These are phyloP conservation scores for Heliconius hortense DNA, from an alignment of 2,888 invertebrate genomes.

Conservation along the genomic window DNA sequence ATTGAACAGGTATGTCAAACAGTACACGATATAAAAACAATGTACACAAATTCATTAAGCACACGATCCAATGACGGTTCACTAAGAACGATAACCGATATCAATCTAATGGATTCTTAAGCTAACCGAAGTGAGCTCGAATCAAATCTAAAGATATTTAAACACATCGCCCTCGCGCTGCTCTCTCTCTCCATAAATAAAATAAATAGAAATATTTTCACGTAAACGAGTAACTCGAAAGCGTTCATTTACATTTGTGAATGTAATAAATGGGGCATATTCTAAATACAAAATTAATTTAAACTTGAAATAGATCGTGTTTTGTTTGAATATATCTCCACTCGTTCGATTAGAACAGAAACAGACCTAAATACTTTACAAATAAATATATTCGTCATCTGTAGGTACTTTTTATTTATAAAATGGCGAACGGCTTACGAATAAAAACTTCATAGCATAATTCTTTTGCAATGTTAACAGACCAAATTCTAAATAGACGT, in stretches of 20 bases:
- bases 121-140: slow-evolving; percentile 69
- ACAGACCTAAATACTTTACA: slow-evolving; percentile 38
- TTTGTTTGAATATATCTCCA: slow-evolving; percentile 41
- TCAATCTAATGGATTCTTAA: slow-evolving; percentile 73
- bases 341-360: slow-evolving; percentile 40
- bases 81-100: slow-evolving; percentile 72
- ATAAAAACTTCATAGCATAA: slow-evolving; percentile 19
- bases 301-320: slow-evolving; percentile 45
- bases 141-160: slow-evolving; percentile 80
- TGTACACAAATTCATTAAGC: slow-evolving; percentile 57
- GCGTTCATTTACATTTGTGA: slow-evolving; percentile 79
- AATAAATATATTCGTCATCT: slow-evolving; percentile 35
- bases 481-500: slow-evolving; percentile 10
- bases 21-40: not conserved
- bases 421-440: slow-evolving; percentile 20
- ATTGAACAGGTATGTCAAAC: not conserved
- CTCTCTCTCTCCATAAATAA: slow-evolving; percentile 78
- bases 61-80: slow-evolving; percentile 54
- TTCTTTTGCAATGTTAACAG: slow-evolving; percentile 19
- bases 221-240: slow-evolving; percentile 78
- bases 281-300: slow-evolving; percentile 72
- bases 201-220: slow-evolving; percentile 82
- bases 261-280: slow-evolving; percentile 79
- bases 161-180: slow-evolving; percentile 76
- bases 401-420: slow-evolving; percentile 19